These are phyloP conservation scores for Scleropages formosus DNA, from an alignment of 2,797 vertebrate species.

Conservation along the genomic window DNA sequence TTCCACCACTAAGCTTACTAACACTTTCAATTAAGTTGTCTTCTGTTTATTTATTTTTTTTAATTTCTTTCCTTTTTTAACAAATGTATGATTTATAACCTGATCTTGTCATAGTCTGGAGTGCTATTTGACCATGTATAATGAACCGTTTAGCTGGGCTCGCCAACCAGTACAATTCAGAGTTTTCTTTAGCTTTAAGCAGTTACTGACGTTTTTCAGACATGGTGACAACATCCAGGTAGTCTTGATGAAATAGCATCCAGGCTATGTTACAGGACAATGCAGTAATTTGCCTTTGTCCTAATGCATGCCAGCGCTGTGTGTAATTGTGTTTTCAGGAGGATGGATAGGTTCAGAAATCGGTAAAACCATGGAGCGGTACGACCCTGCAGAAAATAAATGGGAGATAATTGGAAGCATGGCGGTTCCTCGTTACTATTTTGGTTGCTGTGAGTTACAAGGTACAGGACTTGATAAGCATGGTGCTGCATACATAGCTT, in stretches of 20 bases:
- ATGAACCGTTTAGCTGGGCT: too few species aligned
- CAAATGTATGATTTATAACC: too few species aligned
- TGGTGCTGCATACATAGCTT: not conserved
- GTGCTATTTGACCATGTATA: too few species aligned
- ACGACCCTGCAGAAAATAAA: slow-evolving; percentile 90
- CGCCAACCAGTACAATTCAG: not conserved
- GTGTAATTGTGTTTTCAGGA: slow-evolving; percentile 60
- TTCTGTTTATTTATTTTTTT: too few species aligned
- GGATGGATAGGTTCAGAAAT: slow-evolving; percentile 96
- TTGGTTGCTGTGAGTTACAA: slow-evolving; percentile 95
- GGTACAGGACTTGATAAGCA: slow-evolving; percentile 73
- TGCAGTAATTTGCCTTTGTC: not conserved
- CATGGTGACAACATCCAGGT: not conserved
- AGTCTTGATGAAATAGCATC: not conserved
- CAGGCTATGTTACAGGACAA: too few species aligned
- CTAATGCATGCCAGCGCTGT: not conserved
- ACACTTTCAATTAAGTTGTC: not conserved
- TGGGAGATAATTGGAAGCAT: slow-evolving; percentile 94
- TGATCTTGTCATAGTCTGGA: too few species aligned
- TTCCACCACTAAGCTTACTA: not conserved
- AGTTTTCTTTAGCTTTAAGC: not conserved
- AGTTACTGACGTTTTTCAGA: not conserved
- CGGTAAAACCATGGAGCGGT: slow-evolving; percentile 92
- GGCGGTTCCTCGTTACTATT: slow-evolving; percentile 88
- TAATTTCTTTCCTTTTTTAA: too few species aligned